A percentile compares a stretch with the other conserved stretches of the same genome.
These are phyloP conservation scores for Nerophis ophidion DNA, from an alignment of 2,113 vertebrate genomes.

Conservation along the genomic window DNA sequence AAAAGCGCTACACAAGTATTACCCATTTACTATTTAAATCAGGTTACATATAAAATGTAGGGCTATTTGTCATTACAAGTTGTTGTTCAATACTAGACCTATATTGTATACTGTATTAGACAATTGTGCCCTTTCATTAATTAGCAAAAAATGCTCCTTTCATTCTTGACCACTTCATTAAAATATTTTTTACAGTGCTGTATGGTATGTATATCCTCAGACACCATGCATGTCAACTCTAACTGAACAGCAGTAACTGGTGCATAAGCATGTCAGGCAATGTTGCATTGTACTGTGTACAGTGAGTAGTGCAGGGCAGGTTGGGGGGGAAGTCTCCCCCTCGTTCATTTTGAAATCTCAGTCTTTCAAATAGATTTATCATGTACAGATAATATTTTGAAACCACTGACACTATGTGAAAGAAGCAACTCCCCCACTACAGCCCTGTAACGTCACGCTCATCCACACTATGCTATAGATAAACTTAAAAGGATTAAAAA, in stretches of 20 bases:
- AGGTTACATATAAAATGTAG: too few species aligned
- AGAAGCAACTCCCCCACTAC: background rate
- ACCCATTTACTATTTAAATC: too few species aligned
- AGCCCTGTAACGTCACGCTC: constrained; percentile 21
- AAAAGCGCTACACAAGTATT: too few species aligned
- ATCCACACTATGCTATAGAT: constrained; percentile 22
- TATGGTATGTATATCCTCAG: background rate
- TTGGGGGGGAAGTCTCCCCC: background rate
- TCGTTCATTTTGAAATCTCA: constrained; percentile 5
- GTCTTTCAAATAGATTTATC: constrained; percentile 23
- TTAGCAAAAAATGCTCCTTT: background rate
- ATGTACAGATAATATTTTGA: constrained; percentile 10
- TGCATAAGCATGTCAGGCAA: background rate
- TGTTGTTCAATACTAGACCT: too few species aligned
- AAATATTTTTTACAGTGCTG: background rate
- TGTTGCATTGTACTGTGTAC: background rate
- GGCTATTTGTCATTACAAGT: too few species aligned
- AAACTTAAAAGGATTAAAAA: constrained; percentile 43
- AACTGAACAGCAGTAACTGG: background rate
- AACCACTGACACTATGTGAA: constrained; percentile 25
- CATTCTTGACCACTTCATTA: background rate
- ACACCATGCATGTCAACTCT: background rate
- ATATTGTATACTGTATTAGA: too few species aligned
- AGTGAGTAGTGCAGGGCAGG: constrained; percentile 1
- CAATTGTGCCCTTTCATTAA: too few species aligned